These are phyloP conservation scores for Caradrina kadenii DNA, from an alignment of 2,888 invertebrate species.

Conservation along the genomic window DNA sequence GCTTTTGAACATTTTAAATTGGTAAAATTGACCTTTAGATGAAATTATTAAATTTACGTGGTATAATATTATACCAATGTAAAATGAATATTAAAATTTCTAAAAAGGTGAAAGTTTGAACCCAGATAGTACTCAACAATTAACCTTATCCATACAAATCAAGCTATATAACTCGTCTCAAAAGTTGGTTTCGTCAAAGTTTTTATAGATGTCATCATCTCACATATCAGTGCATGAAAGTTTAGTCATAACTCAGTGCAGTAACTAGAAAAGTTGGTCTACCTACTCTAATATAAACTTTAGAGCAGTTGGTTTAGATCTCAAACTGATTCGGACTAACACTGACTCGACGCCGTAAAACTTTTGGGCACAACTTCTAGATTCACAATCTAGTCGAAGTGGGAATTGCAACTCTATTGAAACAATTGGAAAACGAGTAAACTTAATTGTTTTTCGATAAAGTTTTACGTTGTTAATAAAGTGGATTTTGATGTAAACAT, in stretches of 20 bases:
- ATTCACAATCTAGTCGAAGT: slow-evolving; percentile 10
- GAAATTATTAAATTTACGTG: too few relatives aligned
- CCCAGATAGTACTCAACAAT: not conserved
- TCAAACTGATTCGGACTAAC: slow-evolving; percentile 38
- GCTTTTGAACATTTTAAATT: too few relatives aligned
- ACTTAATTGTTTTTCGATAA: not conserved
- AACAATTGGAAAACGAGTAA: slow-evolving; percentile 8
- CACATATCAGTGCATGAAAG: slow-evolving; percentile 35
- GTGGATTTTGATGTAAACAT: not conserved
- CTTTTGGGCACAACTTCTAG: slow-evolving; percentile 41
- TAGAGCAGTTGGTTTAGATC: slow-evolving; percentile 51
- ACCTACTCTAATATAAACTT: slow-evolving; percentile 45
- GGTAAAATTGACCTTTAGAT: too few relatives aligned
- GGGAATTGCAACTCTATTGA: slow-evolving; percentile 5
- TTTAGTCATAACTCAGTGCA: slow-evolving; percentile 50
- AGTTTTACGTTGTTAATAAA: not conserved
- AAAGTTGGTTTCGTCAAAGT: slow-evolving; percentile 29
- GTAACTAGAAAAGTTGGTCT: slow-evolving; percentile 52
- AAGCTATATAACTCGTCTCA: slow-evolving; percentile 5
- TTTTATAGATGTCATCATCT: slow-evolving; percentile 24
- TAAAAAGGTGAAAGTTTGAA: not conserved
- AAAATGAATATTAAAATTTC: not conserved
- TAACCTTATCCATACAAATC: not conserved
- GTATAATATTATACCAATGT: not conserved
- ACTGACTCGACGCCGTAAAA: slow-evolving; percentile 29